phyloP scores from a whole-genome alignment of 2,888 invertebrate genomes.

The Stegophylla sp. region DNA sequence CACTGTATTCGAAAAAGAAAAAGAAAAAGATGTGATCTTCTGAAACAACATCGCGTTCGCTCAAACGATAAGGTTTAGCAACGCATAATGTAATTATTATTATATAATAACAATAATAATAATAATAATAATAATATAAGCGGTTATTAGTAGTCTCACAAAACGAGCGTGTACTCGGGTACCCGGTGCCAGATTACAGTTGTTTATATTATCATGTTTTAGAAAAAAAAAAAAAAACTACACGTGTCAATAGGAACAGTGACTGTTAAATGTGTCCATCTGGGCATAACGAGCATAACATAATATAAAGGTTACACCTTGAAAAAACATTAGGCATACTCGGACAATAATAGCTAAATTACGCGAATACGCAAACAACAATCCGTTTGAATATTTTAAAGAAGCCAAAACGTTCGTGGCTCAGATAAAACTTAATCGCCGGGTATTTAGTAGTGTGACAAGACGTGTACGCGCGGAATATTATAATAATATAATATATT shows the following conservation, averaged over 20 bases:
- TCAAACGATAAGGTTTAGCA: too few relatives aligned
- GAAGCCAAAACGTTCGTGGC: too few relatives aligned
- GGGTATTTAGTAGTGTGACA: too few relatives aligned
- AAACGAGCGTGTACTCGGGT: neutral
- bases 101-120: neutral
- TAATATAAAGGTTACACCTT: conserved; percentile 47
- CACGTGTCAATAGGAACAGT: neutral
- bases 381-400: too few relatives aligned
- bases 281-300: neutral
- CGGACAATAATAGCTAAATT: conserved; percentile 50
- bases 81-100: too few relatives aligned
- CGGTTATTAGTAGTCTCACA: conserved; percentile 1
- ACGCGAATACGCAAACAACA: neutral
- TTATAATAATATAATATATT: too few relatives aligned
- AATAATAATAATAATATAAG: neutral
- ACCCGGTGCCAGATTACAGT: neutral
- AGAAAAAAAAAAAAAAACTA: conserved; percentile 15
- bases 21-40: too few relatives aligned
- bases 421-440: too few relatives aligned
- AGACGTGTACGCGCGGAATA: too few relatives aligned
- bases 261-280: too few relatives aligned
- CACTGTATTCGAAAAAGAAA: too few relatives aligned
- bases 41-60: too few relatives aligned
- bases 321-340: conserved; percentile 40
- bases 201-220: neutral